Evolutionary conservation across 92 coral and sea anemone species (phyloP).

Genomic region (Umimayanthus kanabou): DNA sequence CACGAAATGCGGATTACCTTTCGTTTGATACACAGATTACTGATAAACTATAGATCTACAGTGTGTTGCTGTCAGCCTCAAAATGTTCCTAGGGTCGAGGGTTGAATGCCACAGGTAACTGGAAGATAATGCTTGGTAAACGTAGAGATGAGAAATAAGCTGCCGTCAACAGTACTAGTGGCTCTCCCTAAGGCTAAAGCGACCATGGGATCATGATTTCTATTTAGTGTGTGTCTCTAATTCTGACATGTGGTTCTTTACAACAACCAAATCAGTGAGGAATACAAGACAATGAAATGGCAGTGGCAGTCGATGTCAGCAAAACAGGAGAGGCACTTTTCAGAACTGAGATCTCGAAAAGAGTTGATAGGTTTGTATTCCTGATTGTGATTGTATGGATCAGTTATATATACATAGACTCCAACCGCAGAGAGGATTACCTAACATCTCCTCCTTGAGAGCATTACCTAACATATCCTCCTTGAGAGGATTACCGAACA

Average conservation of each 20-base stretch:
- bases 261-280: conserved; percentile 61
- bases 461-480: no score
- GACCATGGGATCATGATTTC: no score
- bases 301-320: conserved; percentile 96
- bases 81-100: neutral
- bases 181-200: no score
- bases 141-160: no score
- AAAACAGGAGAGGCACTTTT: conserved; percentile 84
- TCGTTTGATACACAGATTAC: no score
- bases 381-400: neutral
- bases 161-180: no score
- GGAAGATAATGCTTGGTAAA: no score
- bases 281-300: conserved; percentile 83
- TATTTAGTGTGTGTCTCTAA: neutral
- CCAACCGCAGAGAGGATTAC: no score
- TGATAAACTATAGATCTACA: neutral
- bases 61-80: neutral
- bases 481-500: no score
- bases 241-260: neutral
- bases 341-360: conserved; percentile 84
- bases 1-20: no score
- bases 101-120: neutral
- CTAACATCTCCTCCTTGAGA: no score
- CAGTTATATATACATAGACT: no score
- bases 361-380: conserved; percentile 85